Base-by-base conservation (phyloP, 2,888 invertebrate genomes). In the Orchestes rusci region DNA sequence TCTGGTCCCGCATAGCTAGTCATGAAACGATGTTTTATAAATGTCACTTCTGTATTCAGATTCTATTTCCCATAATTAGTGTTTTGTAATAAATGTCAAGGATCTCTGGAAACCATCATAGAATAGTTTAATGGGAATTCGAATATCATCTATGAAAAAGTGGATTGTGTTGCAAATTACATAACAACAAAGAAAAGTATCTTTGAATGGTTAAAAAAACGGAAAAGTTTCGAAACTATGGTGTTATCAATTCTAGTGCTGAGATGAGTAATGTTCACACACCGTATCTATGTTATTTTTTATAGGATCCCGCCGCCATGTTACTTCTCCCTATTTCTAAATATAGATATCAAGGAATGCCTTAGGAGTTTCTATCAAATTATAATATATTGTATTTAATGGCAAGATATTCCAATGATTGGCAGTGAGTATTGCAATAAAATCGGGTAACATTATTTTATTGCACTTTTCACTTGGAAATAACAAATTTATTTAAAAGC, bases 251-350 rank as follows among this genome's bases (percentile, higher is more conserved):
- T n/a, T 12, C n/a, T 10, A 27, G 27, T 27, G 27, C n/a, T 27
- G 15, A 16, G 36, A 10, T 62, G 62, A 67, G 67, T 67, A 66
- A 67, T 66, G 67, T 66, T 60, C 64, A 62, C 62, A 61, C 62
- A 57, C 56, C 63, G 64, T 63, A 61, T 66, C 52, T 59, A 43
- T 56, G 61, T 57, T 37, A 39, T 33, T 19, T 47, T 42, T 46
- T 46, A 39, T 56, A 55, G 59, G 38, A 55, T 56, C 55, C 57
- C 56, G 52, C 35, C 50, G 52, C 59, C 64, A 62, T 64, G 61
- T 32, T n/a, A 50, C 47, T 62, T 65, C 65, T 63, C 59, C 63
- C 64, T 64, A 56, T 56, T 54, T 54, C 53, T 16, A 32, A 15
- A 15, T 32, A 32, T n/a, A n/a, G n/a, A n/a, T n/a, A 27, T 27